A percentile compares a stretch with the other conserved stretches of the same genome.
Evolutionary conservation across 2,113 vertebrate genomes (phyloP).

Genomic region (Catharus fuscescens): DNA sequence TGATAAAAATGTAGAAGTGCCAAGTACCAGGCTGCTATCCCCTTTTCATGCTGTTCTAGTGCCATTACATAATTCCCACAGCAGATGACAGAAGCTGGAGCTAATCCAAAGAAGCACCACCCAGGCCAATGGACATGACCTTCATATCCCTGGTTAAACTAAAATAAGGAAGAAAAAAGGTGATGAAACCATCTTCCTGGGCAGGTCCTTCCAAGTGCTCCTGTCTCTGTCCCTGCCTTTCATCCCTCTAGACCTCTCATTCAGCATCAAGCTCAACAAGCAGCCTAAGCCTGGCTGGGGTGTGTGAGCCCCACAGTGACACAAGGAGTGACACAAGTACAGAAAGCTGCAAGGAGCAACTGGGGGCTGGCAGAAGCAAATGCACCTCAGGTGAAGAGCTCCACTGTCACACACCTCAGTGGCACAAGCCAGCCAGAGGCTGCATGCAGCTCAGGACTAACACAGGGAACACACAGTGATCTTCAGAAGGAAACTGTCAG

Average conservation of each 20-base stretch:
- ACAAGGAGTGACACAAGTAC: rapidly evolving
- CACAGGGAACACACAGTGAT: not conserved
- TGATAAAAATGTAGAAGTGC: not conserved
- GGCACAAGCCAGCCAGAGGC: not conserved
- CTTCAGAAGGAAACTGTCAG: not conserved
- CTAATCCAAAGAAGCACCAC: not conserved
- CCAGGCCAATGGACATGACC: not conserved
- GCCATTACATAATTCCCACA: not conserved
- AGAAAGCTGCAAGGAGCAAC: not conserved
- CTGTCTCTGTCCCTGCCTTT: not conserved
- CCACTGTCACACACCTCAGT: not conserved
- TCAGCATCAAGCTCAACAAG: not conserved
- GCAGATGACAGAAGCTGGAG: not conserved
- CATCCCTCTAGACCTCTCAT: not conserved
- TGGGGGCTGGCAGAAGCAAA: not conserved
- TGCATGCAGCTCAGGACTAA: not conserved
- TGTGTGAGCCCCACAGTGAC: rapidly evolving
- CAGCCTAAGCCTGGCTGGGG: not conserved
- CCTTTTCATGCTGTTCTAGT: not conserved
- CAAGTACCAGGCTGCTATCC: not conserved
- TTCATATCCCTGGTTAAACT: not conserved
- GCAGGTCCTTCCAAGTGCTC: not conserved
- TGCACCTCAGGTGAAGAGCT: not conserved
- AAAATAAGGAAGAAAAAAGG: not conserved
- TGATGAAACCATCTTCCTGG: not conserved